phyloP scores from a whole-genome alignment of 2,797 vertebrate genomes.

The Microctenopoma steveboyesi region DNA sequence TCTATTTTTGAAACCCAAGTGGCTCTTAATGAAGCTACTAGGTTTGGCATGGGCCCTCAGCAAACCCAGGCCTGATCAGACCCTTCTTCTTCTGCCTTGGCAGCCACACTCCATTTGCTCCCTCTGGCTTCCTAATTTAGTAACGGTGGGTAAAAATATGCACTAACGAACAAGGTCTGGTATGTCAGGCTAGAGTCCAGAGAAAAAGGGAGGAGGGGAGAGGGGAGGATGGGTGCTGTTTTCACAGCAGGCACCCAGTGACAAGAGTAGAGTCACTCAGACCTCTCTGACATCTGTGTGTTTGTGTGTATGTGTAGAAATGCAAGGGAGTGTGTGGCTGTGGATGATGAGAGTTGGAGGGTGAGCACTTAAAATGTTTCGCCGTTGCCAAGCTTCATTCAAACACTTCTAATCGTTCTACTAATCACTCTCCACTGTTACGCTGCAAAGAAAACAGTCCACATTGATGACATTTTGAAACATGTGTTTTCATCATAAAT shows the following conservation, averaged over 20 bases:
- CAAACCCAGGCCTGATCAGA: constrained; percentile 84
- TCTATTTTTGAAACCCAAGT: constrained; percentile 85
- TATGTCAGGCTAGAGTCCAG: constrained; percentile 91
- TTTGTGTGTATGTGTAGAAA: constrained; percentile 58
- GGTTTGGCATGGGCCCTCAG: constrained; percentile 82
- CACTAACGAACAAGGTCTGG: constrained; percentile 90
- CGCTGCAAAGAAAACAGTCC: constrained; percentile 11
- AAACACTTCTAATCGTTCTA: constrained; percentile 62
- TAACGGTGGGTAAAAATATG: constrained; percentile 93
- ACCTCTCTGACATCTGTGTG: constrained; percentile 71
- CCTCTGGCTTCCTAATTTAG: constrained; percentile 96
- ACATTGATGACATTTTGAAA: constrained; percentile 9
- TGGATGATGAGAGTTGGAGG: constrained; percentile 56
- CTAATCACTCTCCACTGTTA: constrained; percentile 39
- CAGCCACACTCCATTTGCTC: constrained; percentile 84
- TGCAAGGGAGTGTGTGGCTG: constrained; percentile 50
- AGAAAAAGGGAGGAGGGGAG: constrained; percentile 62
- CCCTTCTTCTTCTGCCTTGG: constrained; percentile 86
- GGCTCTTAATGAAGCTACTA: constrained; percentile 82
- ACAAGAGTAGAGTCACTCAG: constrained; percentile 75
- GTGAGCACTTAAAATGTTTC: constrained; percentile 74
- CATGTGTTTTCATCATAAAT: neutral
- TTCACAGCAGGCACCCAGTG: constrained; percentile 78
- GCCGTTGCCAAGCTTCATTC: constrained; percentile 66
- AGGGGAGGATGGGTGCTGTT: constrained; percentile 54